These are phyloP conservation scores for Caenorhabditis sinica DNA, from an alignment of 2,888 invertebrate genomes.

Conservation along the genomic window DNA sequence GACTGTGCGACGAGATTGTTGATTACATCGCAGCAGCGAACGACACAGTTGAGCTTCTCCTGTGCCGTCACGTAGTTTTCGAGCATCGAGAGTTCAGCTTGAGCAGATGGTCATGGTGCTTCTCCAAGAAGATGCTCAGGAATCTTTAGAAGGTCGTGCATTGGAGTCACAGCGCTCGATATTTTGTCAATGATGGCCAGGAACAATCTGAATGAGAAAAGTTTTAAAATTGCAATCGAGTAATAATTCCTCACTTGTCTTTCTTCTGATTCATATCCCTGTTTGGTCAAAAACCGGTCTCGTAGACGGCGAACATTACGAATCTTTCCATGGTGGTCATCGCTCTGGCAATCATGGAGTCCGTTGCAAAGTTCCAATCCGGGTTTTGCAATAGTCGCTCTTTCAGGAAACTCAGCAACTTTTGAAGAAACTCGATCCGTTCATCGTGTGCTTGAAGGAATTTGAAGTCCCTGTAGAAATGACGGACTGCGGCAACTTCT, in stretches of 20 bases:
- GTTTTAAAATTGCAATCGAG: not conserved
- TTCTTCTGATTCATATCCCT: slow-evolving; percentile 95
- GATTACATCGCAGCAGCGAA: slow-evolving; percentile 91
- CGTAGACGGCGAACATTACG: slow-evolving; percentile 92
- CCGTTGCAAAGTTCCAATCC: slow-evolving; percentile 64
- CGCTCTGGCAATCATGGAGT: slow-evolving; percentile 86
- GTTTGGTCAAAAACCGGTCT: slow-evolving; percentile 95
- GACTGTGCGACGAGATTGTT: slow-evolving; percentile 94
- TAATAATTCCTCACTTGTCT: slow-evolving; percentile 88
- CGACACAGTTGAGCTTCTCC: slow-evolving; percentile 72
- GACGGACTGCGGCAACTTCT: slow-evolving; percentile 53
- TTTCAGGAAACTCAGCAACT: slow-evolving; percentile 36
- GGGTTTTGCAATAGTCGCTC: slow-evolving; percentile 41
- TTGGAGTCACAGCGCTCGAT: slow-evolving; percentile 3
- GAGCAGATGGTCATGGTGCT: slow-evolving; percentile 96
- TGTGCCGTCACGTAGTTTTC: slow-evolving; percentile 89
- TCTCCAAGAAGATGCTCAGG: slow-evolving; percentile 87
- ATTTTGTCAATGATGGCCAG: slow-evolving; percentile 50
- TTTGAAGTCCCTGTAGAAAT: slow-evolving; percentile 62
- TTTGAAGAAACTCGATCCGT: slow-evolving; percentile 54
- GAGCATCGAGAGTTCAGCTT: slow-evolving; percentile 92
- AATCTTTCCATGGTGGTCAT: slow-evolving; percentile 92
- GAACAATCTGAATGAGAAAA: slow-evolving; percentile 35
- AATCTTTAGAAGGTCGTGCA: slow-evolving; percentile 49
- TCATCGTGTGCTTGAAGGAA: slow-evolving; percentile 46